Percentiles rank a stretch among this genome's conserved stretches.
Evolutionary conservation across 2,797 vertebrate genomes (phyloP).

Genomic region (Danio tinwini): DNA sequence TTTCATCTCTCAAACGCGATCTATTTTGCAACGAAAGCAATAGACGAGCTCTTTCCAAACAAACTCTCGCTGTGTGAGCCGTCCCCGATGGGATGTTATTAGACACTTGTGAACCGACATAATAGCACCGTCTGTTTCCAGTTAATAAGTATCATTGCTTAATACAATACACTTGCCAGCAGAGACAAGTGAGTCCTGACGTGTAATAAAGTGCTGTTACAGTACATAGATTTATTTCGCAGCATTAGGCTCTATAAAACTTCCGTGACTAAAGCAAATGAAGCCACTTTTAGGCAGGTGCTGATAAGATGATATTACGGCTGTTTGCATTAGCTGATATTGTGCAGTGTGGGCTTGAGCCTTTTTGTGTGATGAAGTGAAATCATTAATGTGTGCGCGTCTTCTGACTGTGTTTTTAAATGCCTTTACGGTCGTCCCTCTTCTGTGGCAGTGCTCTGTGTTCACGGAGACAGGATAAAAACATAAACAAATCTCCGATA

Average conservation of each 20-base stretch:
- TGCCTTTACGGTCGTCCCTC: conserved; percentile 12
- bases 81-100: conserved; percentile 49
- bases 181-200: conserved; percentile 49
- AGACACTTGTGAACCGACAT: conserved; percentile 48
- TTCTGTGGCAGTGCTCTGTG: conserved; percentile 71
- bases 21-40: conserved; percentile 36
- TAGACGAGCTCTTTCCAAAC: conserved; percentile 42
- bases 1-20: background rate
- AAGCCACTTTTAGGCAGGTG: conserved; percentile 41
- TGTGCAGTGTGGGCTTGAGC: conserved; percentile 37
- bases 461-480: conserved; percentile 80
- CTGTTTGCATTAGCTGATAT: conserved; percentile 39
- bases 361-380: conserved; percentile 52
- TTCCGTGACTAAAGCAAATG: conserved; percentile 53
- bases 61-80: conserved; percentile 43
- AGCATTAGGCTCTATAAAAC: conserved; percentile 44
- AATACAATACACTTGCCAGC: conserved; percentile 43
- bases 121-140: conserved; percentile 50
- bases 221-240: conserved; percentile 47
- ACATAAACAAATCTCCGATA: conserved; percentile 84
- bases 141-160: conserved; percentile 55
- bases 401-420: conserved; percentile 14
- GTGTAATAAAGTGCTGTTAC: conserved; percentile 49
- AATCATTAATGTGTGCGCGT: conserved; percentile 49
- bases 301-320: conserved; percentile 36